Evolutionary conservation across 2,797 vertebrate genomes (phyloP).

Genomic region (Poecilia gillii): DNA sequence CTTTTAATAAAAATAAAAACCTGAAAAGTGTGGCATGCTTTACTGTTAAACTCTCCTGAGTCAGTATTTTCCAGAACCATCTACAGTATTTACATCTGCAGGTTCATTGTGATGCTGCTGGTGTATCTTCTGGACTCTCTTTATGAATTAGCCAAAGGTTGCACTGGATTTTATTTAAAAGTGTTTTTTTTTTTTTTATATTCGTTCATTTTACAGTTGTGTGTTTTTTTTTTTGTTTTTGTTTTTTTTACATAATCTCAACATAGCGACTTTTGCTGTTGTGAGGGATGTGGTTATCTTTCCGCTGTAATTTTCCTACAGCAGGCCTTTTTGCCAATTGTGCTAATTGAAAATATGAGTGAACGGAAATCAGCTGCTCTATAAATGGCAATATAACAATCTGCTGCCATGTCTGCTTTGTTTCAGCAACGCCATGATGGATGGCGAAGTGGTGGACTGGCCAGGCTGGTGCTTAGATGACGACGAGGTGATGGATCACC

Average conservation of each 20-base stretch:
- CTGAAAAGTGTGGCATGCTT: background rate
- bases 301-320: background rate
- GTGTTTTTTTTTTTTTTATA: background rate
- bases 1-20: background rate
- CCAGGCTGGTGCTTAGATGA: conserved; percentile 81
- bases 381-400: conserved; percentile 11
- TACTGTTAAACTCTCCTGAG: background rate
- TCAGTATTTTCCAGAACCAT: background rate
- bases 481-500: conserved; percentile 68
- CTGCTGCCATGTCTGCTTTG: conserved; percentile 6
- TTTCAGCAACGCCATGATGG: conserved; percentile 47
- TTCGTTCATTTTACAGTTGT: background rate
- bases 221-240: background rate
- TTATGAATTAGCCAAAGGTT: background rate
- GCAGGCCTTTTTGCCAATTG: background rate
- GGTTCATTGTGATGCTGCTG: background rate
- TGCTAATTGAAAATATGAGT: background rate
- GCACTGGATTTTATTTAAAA: background rate
- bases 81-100: background rate
- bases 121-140: background rate
- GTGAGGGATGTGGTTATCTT: background rate
- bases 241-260: background rate
- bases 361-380: background rate
- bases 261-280: background rate
- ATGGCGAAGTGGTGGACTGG: conserved; percentile 80